Conservation (phyloP, 2,888 invertebrate genomes). For the Folsomia manolachei region DNA sequence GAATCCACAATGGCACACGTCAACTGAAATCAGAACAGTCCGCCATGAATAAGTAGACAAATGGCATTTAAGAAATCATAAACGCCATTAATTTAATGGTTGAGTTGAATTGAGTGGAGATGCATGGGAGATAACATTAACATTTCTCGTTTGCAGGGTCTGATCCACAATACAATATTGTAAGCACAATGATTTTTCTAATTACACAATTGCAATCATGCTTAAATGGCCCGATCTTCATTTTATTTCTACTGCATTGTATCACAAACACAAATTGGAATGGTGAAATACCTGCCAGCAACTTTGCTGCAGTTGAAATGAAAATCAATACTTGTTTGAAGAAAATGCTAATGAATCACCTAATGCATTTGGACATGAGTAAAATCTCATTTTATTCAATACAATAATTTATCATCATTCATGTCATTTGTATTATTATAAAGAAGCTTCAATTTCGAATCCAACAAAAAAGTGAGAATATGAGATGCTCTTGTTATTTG, state of each 20-base stretch:
- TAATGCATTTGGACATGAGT: too few relatives aligned
- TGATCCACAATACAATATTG: neutral
- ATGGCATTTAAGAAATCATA: neutral
- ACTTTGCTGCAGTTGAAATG: neutral
- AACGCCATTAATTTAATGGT: conserved; percentile 1
- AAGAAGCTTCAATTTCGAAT: too few relatives aligned
- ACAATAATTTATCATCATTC: too few relatives aligned
- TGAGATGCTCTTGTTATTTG: too few relatives aligned
- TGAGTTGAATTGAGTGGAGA: neutral
- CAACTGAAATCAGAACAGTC: conserved; percentile 12
- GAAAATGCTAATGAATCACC: neutral
- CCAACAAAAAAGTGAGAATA: too few relatives aligned
- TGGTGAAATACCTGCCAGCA: neutral
- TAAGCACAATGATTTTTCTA: conserved; percentile 2
- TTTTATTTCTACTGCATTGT: neutral
- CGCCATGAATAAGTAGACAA: neutral
- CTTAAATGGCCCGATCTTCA: neutral
- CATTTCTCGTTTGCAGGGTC: too few relatives aligned
- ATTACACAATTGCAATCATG: neutral
- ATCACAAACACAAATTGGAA: too few relatives aligned
- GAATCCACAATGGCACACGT: conserved; percentile 14
- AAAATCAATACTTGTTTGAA: neutral
- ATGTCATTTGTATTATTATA: too few relatives aligned
- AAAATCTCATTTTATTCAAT: too few relatives aligned
- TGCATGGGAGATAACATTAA: neutral